Evolutionary conservation across 2,797 vertebrate genomes (phyloP).

Genomic region (Morelia viridis): DNA sequence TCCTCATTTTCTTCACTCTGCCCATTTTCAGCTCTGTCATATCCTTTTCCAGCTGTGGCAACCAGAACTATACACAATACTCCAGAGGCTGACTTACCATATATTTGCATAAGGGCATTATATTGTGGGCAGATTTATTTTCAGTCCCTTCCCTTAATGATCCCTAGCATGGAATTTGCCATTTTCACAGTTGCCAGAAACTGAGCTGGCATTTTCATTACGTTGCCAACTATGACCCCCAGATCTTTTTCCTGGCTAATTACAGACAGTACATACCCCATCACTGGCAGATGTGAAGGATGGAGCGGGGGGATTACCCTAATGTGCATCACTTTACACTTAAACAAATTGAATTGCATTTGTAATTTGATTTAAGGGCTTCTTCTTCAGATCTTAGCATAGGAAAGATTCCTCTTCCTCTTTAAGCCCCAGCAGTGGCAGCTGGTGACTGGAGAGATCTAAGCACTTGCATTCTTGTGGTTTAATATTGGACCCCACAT

Average conservation of each 20-base stretch:
- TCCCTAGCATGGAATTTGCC: background rate
- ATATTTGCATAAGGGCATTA: background rate
- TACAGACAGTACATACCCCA: background rate
- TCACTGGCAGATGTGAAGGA: background rate
- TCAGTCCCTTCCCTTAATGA: background rate
- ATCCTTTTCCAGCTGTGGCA: background rate
- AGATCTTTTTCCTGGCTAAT: background rate
- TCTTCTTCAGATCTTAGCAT: background rate
- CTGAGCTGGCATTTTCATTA: background rate
- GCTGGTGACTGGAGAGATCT: too few species aligned
- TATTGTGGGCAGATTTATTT: background rate
- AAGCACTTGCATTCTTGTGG: background rate
- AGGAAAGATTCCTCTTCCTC: background rate
- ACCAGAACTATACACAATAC: background rate
- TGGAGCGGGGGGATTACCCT: background rate
- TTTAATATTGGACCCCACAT: background rate
- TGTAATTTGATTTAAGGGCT: background rate
- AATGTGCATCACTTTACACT: background rate
- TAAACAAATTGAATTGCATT: background rate
- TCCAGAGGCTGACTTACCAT: background rate
- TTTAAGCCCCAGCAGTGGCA: background rate
- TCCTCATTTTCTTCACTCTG: background rate
- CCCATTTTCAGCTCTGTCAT: background rate
- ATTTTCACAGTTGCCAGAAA: background rate
- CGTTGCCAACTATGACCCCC: background rate